phyloP scores from a whole-genome alignment of 1,140 invertebrate genomes.

The Drosophila lowei region DNA sequence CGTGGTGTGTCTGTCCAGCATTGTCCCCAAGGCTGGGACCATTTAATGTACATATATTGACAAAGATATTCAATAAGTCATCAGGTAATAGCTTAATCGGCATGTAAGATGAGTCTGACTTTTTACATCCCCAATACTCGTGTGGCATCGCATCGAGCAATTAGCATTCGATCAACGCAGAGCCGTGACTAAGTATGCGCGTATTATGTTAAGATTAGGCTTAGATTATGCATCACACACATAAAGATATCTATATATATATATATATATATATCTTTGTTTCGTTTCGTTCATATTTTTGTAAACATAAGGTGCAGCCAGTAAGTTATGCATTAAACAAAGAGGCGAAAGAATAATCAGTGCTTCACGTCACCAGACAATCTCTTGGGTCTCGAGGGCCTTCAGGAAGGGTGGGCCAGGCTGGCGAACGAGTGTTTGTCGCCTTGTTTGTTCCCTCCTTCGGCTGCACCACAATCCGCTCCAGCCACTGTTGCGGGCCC shows the following conservation, averaged over 20 bases:
- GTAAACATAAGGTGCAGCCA: no score
- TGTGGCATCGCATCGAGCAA: no score
- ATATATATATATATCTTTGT: no score
- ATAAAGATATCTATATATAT: no score
- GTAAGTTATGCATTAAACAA: slow-evolving; percentile 1
- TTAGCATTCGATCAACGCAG: no score
- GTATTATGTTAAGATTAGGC: no score
- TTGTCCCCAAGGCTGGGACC: not conserved
- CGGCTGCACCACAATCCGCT: slow-evolving; percentile 84
- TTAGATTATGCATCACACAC: no score
- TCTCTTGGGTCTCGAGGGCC: slow-evolving; percentile 45
- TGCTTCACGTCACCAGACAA: slow-evolving; percentile 50
- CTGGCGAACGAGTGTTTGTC: slow-evolving; percentile 42
- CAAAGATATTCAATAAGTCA: slow-evolving; percentile 17
- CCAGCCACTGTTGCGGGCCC: slow-evolving; percentile 90
- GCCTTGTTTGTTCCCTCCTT: not conserved
- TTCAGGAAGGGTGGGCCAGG: slow-evolving; percentile 43
- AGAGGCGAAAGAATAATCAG: not conserved
- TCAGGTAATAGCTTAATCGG: slow-evolving; percentile 43
- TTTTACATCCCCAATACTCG: not conserved
- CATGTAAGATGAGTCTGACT: slow-evolving; percentile 4
- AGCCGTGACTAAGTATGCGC: no score
- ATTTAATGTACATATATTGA: slow-evolving; percentile 11
- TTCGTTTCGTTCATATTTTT: no score
- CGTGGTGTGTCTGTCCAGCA: slow-evolving; percentile 1